phyloP scores from a whole-genome alignment of 2,113 vertebrate genomes.

The Eptatretus burgeri region DNA sequence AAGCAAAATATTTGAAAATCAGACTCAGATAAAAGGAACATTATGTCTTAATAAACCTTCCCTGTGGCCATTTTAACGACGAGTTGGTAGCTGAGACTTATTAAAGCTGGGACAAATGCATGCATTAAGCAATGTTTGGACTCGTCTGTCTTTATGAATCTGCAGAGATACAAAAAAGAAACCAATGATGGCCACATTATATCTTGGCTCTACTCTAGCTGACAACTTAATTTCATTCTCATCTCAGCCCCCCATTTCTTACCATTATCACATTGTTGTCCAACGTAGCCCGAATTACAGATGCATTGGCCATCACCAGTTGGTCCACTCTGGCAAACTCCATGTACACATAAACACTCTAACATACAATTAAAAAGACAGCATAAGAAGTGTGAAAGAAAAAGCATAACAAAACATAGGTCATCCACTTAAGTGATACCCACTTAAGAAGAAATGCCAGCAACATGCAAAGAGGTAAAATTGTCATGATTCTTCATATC shows the following conservation, averaged over 20 bases:
- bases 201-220: background rate
- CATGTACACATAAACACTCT: conserved; percentile 55
- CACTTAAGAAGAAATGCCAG: too few relatives aligned
- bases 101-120: background rate
- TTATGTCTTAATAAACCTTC: too few relatives aligned
- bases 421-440: too few relatives aligned
- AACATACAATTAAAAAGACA: too few relatives aligned
- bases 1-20: too few relatives aligned
- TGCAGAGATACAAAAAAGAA: background rate
- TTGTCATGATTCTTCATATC: too few relatives aligned
- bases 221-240: background rate
- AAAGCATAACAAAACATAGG: too few relatives aligned
- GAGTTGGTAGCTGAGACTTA: background rate
- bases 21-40: too few relatives aligned
- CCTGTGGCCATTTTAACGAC: background rate
- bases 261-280: conserved; percentile 37
- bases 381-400: too few relatives aligned
- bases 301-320: conserved; percentile 31
- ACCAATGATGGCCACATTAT: too few relatives aligned
- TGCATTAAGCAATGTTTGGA: background rate
- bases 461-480: too few relatives aligned
- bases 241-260: conserved; percentile 11
- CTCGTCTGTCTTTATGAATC: background rate
- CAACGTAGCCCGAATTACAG: conserved; percentile 47
- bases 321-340: conserved; percentile 31